Evolutionary conservation across 2,888 invertebrate genomes (phyloP).

Genomic region (Pammene fasciana): DNA sequence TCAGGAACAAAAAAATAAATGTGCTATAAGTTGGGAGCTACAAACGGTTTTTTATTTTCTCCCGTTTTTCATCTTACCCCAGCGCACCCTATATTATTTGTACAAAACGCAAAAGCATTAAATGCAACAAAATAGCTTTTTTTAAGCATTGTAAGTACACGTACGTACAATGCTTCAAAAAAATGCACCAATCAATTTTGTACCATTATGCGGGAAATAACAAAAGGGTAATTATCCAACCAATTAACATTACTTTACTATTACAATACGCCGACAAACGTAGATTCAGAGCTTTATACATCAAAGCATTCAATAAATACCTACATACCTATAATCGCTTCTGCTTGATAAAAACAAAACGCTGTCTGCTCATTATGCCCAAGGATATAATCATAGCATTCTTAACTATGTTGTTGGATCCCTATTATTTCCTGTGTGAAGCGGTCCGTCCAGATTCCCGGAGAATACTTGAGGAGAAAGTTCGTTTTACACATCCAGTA

Average conservation of each 20-base stretch:
- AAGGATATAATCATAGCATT: slow-evolving; percentile 39
- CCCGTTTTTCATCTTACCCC: too few relatives aligned
- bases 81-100: too few relatives aligned
- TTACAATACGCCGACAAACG: slow-evolving; percentile 2
- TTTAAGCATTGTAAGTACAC: too few relatives aligned
- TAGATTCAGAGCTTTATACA: slow-evolving; percentile 11
- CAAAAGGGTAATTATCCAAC: neutral
- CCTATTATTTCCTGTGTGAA: slow-evolving; percentile 36
- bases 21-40: too few relatives aligned
- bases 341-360: slow-evolving; percentile 26
- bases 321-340: neutral
- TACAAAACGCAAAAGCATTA: too few relatives aligned
- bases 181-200: neutral
- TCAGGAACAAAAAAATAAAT: too few relatives aligned
- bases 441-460: slow-evolving; percentile 40
- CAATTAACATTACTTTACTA: neutral
- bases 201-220: neutral
- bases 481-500: slow-evolving; percentile 26
- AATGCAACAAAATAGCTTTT: too few relatives aligned
- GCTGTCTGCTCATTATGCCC: slow-evolving; percentile 28
- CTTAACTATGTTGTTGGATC: slow-evolving; percentile 31
- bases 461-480: slow-evolving; percentile 40
- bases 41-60: too few relatives aligned
- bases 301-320: slow-evolving; percentile 19
- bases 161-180: neutral